These are phyloP conservation scores for Pollenia angustigena DNA, from an alignment of 2,888 invertebrate genomes.

Conservation along the genomic window DNA sequence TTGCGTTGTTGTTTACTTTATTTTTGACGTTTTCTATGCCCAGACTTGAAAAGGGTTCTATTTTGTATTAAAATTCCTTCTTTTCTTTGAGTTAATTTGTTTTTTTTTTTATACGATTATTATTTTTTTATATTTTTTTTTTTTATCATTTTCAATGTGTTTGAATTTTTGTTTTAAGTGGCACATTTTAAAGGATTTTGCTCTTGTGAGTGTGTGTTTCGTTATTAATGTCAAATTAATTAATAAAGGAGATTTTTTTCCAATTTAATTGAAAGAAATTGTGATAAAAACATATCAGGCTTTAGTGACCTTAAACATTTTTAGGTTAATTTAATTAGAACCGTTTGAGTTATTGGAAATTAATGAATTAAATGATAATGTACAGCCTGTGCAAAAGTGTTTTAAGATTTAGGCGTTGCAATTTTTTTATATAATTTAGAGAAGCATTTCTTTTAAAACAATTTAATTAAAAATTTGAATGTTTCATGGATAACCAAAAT, in stretches of 20 bases:
- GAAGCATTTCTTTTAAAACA: too few species aligned
- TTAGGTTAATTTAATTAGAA: too few species aligned
- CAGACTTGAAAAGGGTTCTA: conserved; percentile 38
- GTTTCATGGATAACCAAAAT: too few species aligned
- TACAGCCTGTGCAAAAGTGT: too few species aligned
- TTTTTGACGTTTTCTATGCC: conserved; percentile 32
- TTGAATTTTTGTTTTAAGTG: neutral
- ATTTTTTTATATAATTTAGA: too few species aligned
- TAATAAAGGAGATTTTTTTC: neutral
- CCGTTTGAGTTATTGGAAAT: too few species aligned
- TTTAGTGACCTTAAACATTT: neutral
- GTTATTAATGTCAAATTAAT: conserved; percentile 46
- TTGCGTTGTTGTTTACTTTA: conserved; percentile 27
- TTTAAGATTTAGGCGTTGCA: too few species aligned
- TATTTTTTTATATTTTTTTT: neutral
- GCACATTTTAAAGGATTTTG: neutral
- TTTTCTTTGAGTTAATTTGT: neutral
- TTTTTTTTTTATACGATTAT: neutral
- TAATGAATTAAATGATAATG: too few species aligned
- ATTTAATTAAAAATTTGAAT: too few species aligned
- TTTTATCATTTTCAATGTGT: neutral
- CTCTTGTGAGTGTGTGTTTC: neutral
- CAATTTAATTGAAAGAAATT: neutral
- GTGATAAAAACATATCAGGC: neutral
- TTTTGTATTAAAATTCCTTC: neutral